These are phyloP conservation scores for Gymnoscopelus braueri DNA, from an alignment of 2,797 vertebrate genomes.

Conservation along the genomic window DNA sequence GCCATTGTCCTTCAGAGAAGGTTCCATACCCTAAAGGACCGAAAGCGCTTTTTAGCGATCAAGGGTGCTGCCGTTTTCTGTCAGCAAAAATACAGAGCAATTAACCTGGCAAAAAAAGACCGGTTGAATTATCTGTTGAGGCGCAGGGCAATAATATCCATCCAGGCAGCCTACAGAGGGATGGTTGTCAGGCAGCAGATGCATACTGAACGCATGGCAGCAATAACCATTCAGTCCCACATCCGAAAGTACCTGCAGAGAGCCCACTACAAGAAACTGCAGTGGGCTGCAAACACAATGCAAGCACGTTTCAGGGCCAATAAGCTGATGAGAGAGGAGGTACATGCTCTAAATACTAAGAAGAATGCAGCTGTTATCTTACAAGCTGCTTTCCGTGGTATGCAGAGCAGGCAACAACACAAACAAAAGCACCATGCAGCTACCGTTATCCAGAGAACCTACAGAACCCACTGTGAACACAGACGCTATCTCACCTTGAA, in stretches of 20 bases:
- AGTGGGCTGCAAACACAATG: conserved; percentile 78
- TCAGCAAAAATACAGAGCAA: conserved; percentile 81
- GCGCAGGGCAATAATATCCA: conserved; percentile 69
- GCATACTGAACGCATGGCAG: conserved; percentile 62
- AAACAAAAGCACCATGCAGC: conserved; percentile 71
- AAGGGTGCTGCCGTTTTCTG: conserved; percentile 74
- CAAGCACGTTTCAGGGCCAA: conserved; percentile 80
- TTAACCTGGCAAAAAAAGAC: conserved; percentile 56
- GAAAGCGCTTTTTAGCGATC: conserved; percentile 71
- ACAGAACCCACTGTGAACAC: conserved; percentile 67
- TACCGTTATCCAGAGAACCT: conserved; percentile 80
- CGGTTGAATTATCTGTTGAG: conserved; percentile 66
- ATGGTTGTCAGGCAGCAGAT: conserved; percentile 69
- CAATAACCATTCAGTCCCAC: conserved; percentile 84
- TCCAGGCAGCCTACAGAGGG: conserved; percentile 86
- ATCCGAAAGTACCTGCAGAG: conserved; percentile 77
- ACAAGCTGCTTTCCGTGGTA: conserved; percentile 78
- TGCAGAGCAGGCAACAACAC: conserved; percentile 49
- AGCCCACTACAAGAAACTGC: conserved; percentile 73
- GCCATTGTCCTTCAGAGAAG: conserved; percentile 82
- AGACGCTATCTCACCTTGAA: conserved; percentile 71
- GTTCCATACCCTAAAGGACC: conserved; percentile 72
- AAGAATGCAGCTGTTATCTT: conserved; percentile 71
- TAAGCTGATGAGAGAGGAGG: conserved; percentile 68
- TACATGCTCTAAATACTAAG: conserved; percentile 46